Evolutionary conservation across 2,888 invertebrate genomes (phyloP), one percentile per base, ranked within the genome.

Genomic region (Athalia circularis): DNA sequence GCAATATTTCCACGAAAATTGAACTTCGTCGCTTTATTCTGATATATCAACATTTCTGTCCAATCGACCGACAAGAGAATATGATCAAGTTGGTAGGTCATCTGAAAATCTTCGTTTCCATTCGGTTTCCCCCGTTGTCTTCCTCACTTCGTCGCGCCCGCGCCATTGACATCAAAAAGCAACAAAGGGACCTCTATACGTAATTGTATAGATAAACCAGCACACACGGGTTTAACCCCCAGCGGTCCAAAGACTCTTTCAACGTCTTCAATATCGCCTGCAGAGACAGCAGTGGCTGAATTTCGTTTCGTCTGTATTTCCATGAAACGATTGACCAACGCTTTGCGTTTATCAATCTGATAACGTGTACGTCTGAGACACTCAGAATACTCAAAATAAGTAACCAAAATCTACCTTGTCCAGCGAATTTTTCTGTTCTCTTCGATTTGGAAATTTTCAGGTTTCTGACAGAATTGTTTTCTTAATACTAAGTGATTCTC

Each of bases 271-370:
- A 29, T 29, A 68, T 52, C 15, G 68, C 29, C 43, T 29, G 29
- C 29, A 29, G 29, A 29, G 29, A 29, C 29, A 29, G 29, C 29
- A 29, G 2, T 29, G 2, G 29, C 29, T 29, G 15, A 9, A 54
- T 54, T n/a, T n/a, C n/a, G 52, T 54, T n/a, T n/a, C n/a, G 52
- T 9, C 29, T 7, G 50, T 52, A 68, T 68, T 50, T 29, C n/a
- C 47, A 52, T 68, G 29, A 11, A 50, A 52, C 29, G 29, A 15
- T 68, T 68, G 29, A 52, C 68, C 68, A 52, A 68, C 11, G 29
- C 68, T 68, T 52, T 11, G 3, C 52, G 68, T 29, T 68, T 29
- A 52, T 68, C 43, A 68, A 68, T 68, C 52, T 54, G 68, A 52
- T 43, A 68, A 52, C 29, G 52, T 6, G 11, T n/a, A 48, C 5